Base-by-base conservation (phyloP, 37 sponge, comb jelly and placozoan genomes). In the Tethya wilhelma region DNA sequence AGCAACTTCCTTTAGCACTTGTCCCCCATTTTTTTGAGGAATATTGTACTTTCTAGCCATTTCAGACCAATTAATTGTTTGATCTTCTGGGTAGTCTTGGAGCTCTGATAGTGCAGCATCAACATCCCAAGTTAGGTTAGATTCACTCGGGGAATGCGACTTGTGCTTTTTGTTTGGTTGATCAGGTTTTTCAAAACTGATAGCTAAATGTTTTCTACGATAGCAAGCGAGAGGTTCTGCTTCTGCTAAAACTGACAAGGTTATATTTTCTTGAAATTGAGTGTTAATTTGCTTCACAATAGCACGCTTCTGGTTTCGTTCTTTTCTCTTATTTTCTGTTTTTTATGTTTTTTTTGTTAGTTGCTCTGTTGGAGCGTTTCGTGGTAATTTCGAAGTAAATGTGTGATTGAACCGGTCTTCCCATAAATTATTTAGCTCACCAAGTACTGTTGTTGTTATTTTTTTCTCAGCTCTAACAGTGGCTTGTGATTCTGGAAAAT, bases 1-100 rank as follows among this genome's bases (percentile, higher is more conserved):
- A 30, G 79, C 79, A 2, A 42, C 63, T 44, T 78, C 79, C 56
- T 78, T 78, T 7, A 78, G 56, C 26, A 78, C 79, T 57, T 78
- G 79, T 0, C 79, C 67, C 29, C 67, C 30, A 40, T 78, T 78
- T 49, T 3, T 26, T 9, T 63, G 29, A 14, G 46, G 3, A 2
- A 64, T 66, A 7, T 55, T 57, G 12, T 45, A 40, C 8, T 43
- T 41, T 63, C 53, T 31, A 4, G 79, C 66, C 29, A 49, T 49
- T 4, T 17, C 28, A 17, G 77, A 62, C 77, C 77, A 76, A 33
- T 76, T 76, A 25, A 76, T 59, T 1, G 40, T 76, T 2, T 42
- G 14, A 22, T 59, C 64, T 38, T 4, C 43, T 38, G 64, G 77
- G 30, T 31, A 76, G 29, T 60, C 36, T 9, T 32, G 20, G n/a